A percentile compares a stretch with the other conserved stretches of the same genome.
Conservation (phyloP, 1,140 invertebrate species). For the Lepidurus arcticus region DNA sequence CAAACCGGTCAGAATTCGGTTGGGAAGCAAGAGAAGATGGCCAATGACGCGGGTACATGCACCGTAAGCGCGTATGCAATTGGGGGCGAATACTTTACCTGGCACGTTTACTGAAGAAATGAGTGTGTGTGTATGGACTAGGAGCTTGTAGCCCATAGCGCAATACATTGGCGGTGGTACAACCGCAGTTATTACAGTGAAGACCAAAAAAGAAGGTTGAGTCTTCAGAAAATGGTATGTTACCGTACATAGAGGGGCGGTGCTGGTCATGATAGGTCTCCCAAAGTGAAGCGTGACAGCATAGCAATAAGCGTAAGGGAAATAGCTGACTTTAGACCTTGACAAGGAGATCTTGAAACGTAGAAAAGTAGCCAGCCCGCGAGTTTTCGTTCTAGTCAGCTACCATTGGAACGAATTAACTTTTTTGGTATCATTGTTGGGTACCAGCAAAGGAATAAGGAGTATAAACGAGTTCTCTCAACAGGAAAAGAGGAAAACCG, state of each 20-base stretch:
- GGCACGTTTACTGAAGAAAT: background rate
- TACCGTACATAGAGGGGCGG: background rate
- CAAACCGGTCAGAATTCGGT: background rate
- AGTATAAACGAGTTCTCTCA: background rate
- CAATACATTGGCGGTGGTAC: no score
- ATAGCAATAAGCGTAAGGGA: background rate
- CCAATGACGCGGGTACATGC: background rate
- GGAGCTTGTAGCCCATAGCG: no score
- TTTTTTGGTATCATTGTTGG: background rate
- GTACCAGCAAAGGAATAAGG: background rate
- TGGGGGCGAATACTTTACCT: background rate
- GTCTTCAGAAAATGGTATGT: background rate
- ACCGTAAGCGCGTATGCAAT: conserved; percentile 11
- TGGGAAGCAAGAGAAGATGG: background rate
- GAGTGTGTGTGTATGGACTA: background rate
- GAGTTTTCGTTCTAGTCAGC: background rate
- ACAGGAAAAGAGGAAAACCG: background rate
- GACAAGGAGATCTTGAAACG: background rate
- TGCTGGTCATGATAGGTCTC: background rate
- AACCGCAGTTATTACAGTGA: background rate
- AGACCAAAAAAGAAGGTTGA: background rate
- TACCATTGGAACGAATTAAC: background rate
- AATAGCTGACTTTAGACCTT: background rate
- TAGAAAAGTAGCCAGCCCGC: background rate
- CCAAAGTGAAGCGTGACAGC: background rate